Evolutionary conservation across 53 echinoderm and acorn worm species (phyloP), one percentile per base, ranked within the genome.

Genomic region (Pentamera pediparva): DNA sequence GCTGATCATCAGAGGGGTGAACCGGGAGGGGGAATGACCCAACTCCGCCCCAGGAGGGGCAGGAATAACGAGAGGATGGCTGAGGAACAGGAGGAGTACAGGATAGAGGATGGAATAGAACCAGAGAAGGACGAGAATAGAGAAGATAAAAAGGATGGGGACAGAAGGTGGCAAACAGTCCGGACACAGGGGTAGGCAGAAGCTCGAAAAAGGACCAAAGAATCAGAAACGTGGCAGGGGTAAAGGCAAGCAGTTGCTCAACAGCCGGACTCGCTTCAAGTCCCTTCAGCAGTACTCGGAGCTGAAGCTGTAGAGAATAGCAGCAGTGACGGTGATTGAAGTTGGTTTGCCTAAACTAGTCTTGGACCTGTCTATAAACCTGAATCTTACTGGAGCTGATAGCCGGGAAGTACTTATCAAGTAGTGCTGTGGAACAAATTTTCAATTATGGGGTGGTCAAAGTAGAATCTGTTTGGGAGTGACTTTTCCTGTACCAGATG

Each of bases 231-330:
- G 55, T 33, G 45, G 59, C 36, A 67, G 28, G 35, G 60, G 71
- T 15, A 81, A 81, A 30, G 82, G 82, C 18, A 81, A 75, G 18
- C 43, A 62, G 20, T 54, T 81, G 39, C 35, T 81, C 32, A 81
- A 75, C 53, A n/a, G 35, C 37, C 62, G 18, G 54, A 53, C 55
- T 32, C 24, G 52, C 17, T 45, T 41, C 39, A 67, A 67, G 38
- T 67, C 67, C 17, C n/a, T 29, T 0, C 13, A 2, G 6, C 18
- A 19, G 10, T 47, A 13, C 35, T 15, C 22, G 20, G 88, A 76
- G 9, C 80, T 76, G 6, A 49, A 59, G 48, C 57, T 88, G 1
- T 88, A 39, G 88, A 88, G 36, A 88, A 84, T 83, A 83, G 87
- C 52, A 75, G 87, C 32, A 78, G 82, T 78, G 87, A 87, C 32